These are phyloP conservation scores for Cacatua alba DNA, from an alignment of 2,113 vertebrate species.

Conservation along the genomic window DNA sequence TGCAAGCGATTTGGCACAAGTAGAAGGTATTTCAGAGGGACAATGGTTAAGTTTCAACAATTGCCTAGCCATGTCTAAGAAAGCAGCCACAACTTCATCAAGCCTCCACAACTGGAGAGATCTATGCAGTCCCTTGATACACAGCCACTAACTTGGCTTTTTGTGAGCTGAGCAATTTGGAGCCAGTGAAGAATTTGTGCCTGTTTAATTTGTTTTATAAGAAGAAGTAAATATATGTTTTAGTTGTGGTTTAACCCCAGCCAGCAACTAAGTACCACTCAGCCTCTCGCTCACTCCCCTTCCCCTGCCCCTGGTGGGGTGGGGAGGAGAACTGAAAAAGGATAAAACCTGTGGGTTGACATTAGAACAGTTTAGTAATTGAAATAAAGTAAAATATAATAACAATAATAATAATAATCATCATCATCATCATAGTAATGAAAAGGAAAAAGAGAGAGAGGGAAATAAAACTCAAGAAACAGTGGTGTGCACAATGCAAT, in stretches of 20 bases:
- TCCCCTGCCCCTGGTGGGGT: background rate
- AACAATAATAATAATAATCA: background rate
- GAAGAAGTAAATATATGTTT: background rate
- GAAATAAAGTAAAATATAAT: background rate
- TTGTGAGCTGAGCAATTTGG: background rate
- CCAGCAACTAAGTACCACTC: background rate
- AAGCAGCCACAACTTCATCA: background rate
- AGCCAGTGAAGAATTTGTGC: background rate
- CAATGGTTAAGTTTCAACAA: background rate
- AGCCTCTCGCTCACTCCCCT: background rate
- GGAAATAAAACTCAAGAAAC: background rate
- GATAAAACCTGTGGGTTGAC: background rate
- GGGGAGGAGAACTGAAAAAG: background rate
- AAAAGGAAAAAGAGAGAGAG: background rate
- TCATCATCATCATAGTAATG: background rate
- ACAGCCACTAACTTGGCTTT: background rate
- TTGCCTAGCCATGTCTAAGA: background rate
- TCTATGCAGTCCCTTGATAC: fast-evolving
- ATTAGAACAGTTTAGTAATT: background rate
- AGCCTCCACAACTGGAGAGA: background rate
- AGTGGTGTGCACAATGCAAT: background rate
- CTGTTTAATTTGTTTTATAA: background rate
- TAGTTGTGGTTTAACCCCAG: background rate
- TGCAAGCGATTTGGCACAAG: background rate
- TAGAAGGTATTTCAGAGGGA: background rate